Conservation (phyloP, 2,888 invertebrate species). For the Apamea monoglypha region DNA sequence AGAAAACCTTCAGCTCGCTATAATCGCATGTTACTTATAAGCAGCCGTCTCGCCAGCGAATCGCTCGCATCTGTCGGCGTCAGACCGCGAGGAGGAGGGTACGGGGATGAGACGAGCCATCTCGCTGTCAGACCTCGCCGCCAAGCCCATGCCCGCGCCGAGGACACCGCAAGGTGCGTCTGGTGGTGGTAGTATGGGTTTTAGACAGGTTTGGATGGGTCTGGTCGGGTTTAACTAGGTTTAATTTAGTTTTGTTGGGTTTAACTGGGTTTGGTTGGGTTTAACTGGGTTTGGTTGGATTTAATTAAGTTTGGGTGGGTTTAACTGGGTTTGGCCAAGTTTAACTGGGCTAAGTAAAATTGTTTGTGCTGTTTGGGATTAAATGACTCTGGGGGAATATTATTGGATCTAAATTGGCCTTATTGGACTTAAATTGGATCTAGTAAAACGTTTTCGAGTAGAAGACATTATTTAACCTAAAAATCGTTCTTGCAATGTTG, state of each 20-base stretch:
- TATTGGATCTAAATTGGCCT: neutral
- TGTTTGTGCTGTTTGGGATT: neutral
- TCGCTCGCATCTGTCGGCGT: conserved; percentile 80
- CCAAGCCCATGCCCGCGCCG: conserved; percentile 91
- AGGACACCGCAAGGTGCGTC: conserved; percentile 91
- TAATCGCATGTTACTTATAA: conserved; percentile 56
- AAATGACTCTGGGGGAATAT: neutral
- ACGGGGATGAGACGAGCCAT: conserved; percentile 94
- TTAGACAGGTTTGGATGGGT: conserved; percentile 16
- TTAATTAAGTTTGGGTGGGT: neutral
- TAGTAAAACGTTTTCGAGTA: neutral
- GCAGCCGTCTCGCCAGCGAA: conserved; percentile 72
- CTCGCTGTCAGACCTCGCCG: conserved; percentile 94
- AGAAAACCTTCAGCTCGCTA: conserved; percentile 44
- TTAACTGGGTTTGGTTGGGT: neutral
- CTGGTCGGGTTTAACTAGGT: neutral
- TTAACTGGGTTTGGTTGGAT: neutral
- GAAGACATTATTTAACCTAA: neutral
- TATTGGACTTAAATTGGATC: neutral
- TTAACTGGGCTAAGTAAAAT: neutral
- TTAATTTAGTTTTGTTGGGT: neutral
- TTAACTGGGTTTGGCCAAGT: neutral
- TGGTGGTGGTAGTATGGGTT: conserved; percentile 58
- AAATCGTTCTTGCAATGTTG: neutral
- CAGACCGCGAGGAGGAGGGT: conserved; percentile 83